Evolutionary conservation across 2,888 invertebrate genomes (phyloP), one percentile per base, ranked within the genome.

Genomic region (Eristalis tenax): DNA sequence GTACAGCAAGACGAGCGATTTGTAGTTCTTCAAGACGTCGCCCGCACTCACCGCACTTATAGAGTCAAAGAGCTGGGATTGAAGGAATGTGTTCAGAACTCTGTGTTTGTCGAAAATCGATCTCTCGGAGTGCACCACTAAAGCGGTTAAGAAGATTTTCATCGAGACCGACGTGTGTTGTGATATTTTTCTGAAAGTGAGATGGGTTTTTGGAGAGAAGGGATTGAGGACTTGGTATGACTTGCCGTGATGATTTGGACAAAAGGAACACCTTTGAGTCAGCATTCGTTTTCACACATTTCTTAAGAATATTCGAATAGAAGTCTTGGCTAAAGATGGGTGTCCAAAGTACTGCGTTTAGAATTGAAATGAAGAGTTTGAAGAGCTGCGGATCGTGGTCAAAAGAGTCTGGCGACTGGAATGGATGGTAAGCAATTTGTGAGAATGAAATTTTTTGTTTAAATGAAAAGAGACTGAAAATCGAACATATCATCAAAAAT

Each of bases 301-400:
- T 66, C 11, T 75, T 83, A 1, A 86, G 18, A 1, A 86, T 32
- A 18, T 57, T 68, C 0, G 23, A 66, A 5, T 26, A 64, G 35
- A 86, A 79, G 0, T 66, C 18, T 75, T 23, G 65, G n/a, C 63
- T 78, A 13, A 83, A 66, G 1, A 1, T n/a, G 18, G 70, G 75
- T 57, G 61, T 83, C 78, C 78, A 86, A n/a, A 86, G 56, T 1
- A 86, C 23, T 2, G 66, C 8, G 26, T 86, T 86, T 1, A 86
- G 23, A 1, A 75, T 57, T 11, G 66, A 78, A 43, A 86, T 57
- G 18, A 15, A 78, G 8, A 71, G 57, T 22, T 66, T 83, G 11
- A 86, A 75, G 1, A 86, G 63, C 13, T 75, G 69, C 10, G 43
- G 13, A 23, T 38, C 57, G 5, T 26, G n/a, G 0, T 11, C 2